Base-by-base conservation (phyloP, 2,113 vertebrate genomes). In the Corynorhinus townsendii region DNA sequence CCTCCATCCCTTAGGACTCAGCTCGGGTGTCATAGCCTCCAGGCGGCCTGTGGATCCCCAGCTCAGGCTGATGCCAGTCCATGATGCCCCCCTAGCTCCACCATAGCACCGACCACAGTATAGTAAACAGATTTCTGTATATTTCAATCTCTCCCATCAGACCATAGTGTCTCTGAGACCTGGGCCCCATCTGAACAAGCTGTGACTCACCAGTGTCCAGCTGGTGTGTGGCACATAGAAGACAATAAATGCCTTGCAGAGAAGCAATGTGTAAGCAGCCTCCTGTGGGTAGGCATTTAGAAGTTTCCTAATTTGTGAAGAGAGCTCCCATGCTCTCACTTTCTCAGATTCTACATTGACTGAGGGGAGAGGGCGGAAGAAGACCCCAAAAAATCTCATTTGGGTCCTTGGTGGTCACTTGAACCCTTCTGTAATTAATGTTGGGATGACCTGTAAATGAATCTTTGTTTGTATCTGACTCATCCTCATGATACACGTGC, bases 81-180 rank as follows among this genome's bases (percentile, higher is more conserved):
- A 6, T 0, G 0, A 22, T 35, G 59, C 11, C 33, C 49, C 62
- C 56, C 40, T 4, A 56, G 83, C 16, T 85, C 12, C 4, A 0
- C 5, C 26, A 11, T 0, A 47, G 24, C 22, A 56, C 49, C 38
- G 33, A 43, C 30, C 17, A 24, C 62, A 35, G 19, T 45, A 11
- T 10, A 24, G 43, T 85, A 35, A 69, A 69, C 20, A 16, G 45
- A 38, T n/a, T 79, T 86, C 77, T 69, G 38, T 17, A 11, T n/a
- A 33, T 43, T 38, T 84, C n/a, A 22, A 0, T 35, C 43, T 75
- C 38, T 83, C 75, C 81, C 68, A 64, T 47, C 47, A 71, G 47
- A 43, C 19, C 14, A 12, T 3, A 28, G 49, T 7, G 33, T 35
- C 87, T 88, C 56, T 56, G 54, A 73, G 38, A 73, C 28, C 10